Evolutionary conservation across 2,113 vertebrate genomes (phyloP).

Genomic region (Siphamia tubifer): DNA sequence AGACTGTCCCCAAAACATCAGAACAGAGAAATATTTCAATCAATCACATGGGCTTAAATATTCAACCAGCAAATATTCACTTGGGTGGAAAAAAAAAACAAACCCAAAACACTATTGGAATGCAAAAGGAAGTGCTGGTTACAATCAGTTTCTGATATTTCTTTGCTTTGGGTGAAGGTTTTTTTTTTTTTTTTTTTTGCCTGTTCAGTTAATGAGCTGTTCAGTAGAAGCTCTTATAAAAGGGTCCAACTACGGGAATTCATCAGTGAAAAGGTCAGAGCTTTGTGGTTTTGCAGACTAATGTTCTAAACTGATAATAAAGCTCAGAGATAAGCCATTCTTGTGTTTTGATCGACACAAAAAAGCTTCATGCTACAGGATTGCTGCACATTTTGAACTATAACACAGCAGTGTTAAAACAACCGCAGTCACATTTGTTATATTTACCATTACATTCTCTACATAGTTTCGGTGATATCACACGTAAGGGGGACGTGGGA

Average conservation of each 20-base stretch:
- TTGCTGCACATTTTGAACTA: slow-evolving; percentile 13
- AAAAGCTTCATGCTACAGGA: slow-evolving; percentile 13
- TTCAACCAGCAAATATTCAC: slow-evolving; percentile 12
- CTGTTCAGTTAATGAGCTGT: neutral
- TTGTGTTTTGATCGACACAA: slow-evolving; percentile 20
- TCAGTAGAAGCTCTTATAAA: neutral
- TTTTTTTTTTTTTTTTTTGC: neutral
- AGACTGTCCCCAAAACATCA: slow-evolving; percentile 18
- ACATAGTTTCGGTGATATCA: slow-evolving; percentile 21
- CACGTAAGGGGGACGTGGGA: neutral
- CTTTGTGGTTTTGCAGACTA: neutral
- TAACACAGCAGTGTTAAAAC: neutral
- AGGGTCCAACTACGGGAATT: neutral
- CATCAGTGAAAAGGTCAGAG: neutral
- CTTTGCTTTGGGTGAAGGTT: too few relatives aligned
- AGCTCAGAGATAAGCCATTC: neutral
- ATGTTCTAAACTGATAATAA: neutral
- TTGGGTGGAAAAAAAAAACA: too few relatives aligned
- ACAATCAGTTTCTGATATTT: neutral
- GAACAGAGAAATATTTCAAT: slow-evolving; percentile 19
- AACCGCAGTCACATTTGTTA: slow-evolving; percentile 14
- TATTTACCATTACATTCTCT: slow-evolving; percentile 38
- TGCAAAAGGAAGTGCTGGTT: neutral
- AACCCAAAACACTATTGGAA: neutral
- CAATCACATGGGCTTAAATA: slow-evolving; percentile 9